Conservation (phyloP, 64 coral and sea anemone genomes). For the Montipora capricornis region DNA sequence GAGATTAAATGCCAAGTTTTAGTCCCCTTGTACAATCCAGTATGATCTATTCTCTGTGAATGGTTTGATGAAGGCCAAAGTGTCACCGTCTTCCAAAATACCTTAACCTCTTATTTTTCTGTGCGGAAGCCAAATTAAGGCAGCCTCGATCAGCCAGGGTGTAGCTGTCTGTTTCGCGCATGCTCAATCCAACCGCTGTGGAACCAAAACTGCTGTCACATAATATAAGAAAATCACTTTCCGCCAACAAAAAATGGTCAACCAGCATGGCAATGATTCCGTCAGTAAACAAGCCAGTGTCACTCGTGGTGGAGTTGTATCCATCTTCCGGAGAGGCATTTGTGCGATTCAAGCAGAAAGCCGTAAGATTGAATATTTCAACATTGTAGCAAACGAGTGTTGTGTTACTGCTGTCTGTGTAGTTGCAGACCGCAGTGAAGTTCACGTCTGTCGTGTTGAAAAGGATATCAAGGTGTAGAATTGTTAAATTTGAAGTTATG, state of each 20-base stretch:
- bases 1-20: no score
- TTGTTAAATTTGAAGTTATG: conserved; percentile 80
- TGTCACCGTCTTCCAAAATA: conserved; percentile 62
- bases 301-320: conserved; percentile 34
- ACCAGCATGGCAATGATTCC: conserved; percentile 90
- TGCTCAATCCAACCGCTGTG: conserved; percentile 89
- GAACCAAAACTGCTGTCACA: conserved; percentile 97
- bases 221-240: conserved; percentile 85
- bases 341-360: conserved; percentile 77
- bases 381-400: conserved; percentile 51
- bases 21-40: no score
- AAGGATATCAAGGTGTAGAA: conserved; percentile 79
- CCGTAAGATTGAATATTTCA: conserved; percentile 56
- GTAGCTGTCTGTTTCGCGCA: conserved; percentile 72
- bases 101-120: conserved; percentile 61
- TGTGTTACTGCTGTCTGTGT: conserved; percentile 58
- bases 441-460: conserved; percentile 64
- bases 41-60: no score
- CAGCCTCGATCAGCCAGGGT: conserved; percentile 79
- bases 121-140: conserved; percentile 21
- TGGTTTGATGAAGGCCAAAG: background rate
- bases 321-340: conserved; percentile 4
- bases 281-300: conserved; percentile 55
- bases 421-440: conserved; percentile 73
- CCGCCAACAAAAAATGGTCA: conserved; percentile 81